Evolutionary conservation across 2,797 vertebrate genomes (phyloP).

Genomic region (Sebastes iracundus): DNA sequence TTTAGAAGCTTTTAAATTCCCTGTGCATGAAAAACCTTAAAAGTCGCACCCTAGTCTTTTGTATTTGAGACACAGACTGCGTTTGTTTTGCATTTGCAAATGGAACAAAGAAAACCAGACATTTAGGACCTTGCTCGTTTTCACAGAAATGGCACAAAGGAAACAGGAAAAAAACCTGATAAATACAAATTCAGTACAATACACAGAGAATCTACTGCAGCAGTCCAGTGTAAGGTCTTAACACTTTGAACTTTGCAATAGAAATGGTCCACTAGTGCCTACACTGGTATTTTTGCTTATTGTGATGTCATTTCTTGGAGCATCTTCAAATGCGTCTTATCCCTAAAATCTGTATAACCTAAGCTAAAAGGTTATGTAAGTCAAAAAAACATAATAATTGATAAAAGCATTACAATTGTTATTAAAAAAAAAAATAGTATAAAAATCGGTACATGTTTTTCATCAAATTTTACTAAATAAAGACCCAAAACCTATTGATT

Average conservation of each 20-base stretch:
- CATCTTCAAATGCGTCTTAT: no score
- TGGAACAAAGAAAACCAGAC: not conserved
- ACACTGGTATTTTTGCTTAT: no score
- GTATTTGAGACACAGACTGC: not conserved
- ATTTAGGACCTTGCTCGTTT: not conserved
- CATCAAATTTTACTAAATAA: no score
- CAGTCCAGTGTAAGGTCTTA: not conserved
- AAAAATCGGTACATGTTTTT: no score
- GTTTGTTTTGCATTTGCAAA: not conserved
- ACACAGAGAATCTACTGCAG: not conserved
- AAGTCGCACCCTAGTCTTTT: not conserved
- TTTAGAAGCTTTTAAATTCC: not conserved
- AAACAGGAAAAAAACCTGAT: not conserved
- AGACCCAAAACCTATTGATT: no score
- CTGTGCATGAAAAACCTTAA: not conserved
- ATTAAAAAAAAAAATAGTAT: accelerated
- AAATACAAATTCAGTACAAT: not conserved
- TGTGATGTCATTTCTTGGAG: no score
- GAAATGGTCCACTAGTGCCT: no score
- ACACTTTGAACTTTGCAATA: no score
- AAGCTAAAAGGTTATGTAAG: no score
- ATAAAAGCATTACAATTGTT: no score
- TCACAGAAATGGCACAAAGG: not conserved
- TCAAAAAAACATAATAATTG: no score
- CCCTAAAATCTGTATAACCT: no score